Evolutionary conservation across 2,888 invertebrate species (phyloP), one percentile per base, ranked within the genome.

Genomic region (Melinopterus prodromus): DNA sequence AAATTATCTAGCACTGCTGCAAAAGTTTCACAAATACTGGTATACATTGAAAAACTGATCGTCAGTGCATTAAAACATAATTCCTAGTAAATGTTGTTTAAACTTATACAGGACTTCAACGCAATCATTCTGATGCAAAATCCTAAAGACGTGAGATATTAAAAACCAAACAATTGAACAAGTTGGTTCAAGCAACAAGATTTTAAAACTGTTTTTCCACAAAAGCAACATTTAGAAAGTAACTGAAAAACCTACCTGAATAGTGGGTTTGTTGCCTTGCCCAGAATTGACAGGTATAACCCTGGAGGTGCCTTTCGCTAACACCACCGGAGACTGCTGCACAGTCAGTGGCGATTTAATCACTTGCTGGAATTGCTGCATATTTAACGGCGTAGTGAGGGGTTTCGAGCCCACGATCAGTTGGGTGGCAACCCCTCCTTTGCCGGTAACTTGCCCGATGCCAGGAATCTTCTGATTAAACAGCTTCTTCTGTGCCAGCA

Each of bases 41-140:
- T 6, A 16, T 1, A 16, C 35, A n/a, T 38, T 38, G 70, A 15
- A 16, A 78, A 70, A 78, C 71, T 36, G 14, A 71, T 35, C 76
- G 76, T 78, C 70, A 78, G 37, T 78, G 78, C 76, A 7, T n/a
- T 9, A 53, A 53, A 53, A 1, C 9, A 9, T 9, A 53, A 9
- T 4, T 53, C 12, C 7, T 7, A 53, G 1, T 53, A 53, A 53
- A 53, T 53, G 7, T 9, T 7, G 5, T 6, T 9, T 3, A 53
- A 53, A 12, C 26, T 26, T 26, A 26, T 26, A 71, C 71, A 71
- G 35, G 6, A 38, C 87, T 91, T 88, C 88, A 90, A 98, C 99
- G 90, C 99, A 99, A 90, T 99, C 99, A 89, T 99, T 99, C 89
- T 99, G 99, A 26, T 26, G 26, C 26, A 1, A 26, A 26, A 26